These are phyloP conservation scores for Acrocyrtus sp. DNA, from an alignment of 2,888 invertebrate genomes.

Conservation along the genomic window DNA sequence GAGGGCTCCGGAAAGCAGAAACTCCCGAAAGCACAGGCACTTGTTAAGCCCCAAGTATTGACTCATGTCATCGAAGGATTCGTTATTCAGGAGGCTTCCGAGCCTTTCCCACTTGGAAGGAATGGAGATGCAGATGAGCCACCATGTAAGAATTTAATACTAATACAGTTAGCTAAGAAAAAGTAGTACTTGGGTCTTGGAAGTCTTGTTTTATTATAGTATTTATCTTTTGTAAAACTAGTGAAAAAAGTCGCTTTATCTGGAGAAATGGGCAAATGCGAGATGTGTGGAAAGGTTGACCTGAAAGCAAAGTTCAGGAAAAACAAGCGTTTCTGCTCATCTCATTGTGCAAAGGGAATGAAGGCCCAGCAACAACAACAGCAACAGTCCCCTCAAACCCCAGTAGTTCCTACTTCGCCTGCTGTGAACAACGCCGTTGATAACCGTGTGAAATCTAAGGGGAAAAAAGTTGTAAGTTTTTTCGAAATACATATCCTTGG, in stretches of 20 bases:
- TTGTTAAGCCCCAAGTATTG: conserved; percentile 94
- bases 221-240: no score
- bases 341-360: conserved; percentile 72
- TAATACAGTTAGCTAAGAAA: no score
- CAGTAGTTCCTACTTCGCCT: conserved; percentile 12
- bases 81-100: conserved; percentile 92
- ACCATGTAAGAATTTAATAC: conserved; percentile 74
- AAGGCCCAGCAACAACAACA: conserved; percentile 60
- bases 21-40: conserved; percentile 82
- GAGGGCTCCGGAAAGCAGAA: conserved; percentile 57
- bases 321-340: conserved; percentile 80
- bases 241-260: conserved; percentile 70
- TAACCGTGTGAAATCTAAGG: conserved; percentile 43
- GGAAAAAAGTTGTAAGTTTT: conserved; percentile 60
- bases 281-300: conserved; percentile 78
- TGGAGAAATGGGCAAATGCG: conserved; percentile 74
- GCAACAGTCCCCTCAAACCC: conserved; percentile 17
- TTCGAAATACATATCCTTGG: no score
- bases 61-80: conserved; percentile 98
- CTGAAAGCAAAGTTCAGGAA: conserved; percentile 76
- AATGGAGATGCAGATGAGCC: conserved; percentile 78
- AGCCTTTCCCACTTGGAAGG: conserved; percentile 81
- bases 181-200: not conserved
- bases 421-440: conserved; percentile 33
- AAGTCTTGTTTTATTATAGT: conserved; percentile 5